phyloP scores from a whole-genome alignment of 2,113 vertebrate species.

The Carlito syrichta region DNA sequence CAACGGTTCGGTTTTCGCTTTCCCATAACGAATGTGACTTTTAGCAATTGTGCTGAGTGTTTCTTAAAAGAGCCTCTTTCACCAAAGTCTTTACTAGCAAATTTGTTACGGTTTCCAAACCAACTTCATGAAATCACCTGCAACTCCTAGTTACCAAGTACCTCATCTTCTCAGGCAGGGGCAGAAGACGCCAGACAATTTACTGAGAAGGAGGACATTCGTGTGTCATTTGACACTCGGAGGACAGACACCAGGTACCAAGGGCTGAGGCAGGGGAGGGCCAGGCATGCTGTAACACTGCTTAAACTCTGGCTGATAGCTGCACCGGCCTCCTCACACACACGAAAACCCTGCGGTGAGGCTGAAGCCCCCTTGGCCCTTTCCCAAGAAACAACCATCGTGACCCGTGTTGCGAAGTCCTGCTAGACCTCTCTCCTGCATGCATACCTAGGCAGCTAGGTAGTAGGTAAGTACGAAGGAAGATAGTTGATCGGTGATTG shows the following conservation, averaged over 20 bases:
- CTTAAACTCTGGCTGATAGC: not conserved
- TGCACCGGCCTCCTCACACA: not conserved
- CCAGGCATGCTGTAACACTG: fast-evolving
- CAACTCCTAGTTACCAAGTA: not conserved
- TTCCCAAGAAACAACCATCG: not conserved
- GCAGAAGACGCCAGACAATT: not conserved
- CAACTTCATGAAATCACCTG: not conserved
- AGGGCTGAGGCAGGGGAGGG: not conserved
- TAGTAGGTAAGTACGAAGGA: not conserved
- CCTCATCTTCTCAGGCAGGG: not conserved
- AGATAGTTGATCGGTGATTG: too few species aligned
- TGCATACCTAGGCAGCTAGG: not conserved
- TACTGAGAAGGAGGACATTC: not conserved
- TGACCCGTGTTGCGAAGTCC: too few species aligned
- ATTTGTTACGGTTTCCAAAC: conserved; percentile 21
- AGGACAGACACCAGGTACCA: not conserved
- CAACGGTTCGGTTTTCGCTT: conserved; percentile 30
- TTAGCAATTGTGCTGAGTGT: conserved; percentile 25
- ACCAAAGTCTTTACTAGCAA: conserved; percentile 20
- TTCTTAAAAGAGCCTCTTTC: conserved; percentile 22
- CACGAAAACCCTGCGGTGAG: not conserved
- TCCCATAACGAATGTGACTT: conserved; percentile 38
- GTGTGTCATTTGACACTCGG: not conserved
- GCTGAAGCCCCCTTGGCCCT: not conserved
- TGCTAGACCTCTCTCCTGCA: not conserved